Base-by-base conservation (phyloP, 2,797 vertebrate genomes). In the Arrhamphus sclerolepis region DNA sequence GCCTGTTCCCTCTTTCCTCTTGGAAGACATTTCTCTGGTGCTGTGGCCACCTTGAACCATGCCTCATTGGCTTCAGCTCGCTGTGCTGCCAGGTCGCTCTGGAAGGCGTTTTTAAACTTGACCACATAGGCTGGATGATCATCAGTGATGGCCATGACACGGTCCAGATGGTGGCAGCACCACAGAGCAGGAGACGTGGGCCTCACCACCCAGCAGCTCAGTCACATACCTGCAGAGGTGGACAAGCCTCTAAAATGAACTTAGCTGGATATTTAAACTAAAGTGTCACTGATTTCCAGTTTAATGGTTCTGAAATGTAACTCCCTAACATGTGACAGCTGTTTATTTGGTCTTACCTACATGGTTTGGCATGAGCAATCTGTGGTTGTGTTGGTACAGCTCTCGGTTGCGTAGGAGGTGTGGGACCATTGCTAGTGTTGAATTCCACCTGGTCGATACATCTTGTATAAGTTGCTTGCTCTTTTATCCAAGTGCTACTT, bases 71-170 rank as follows among this genome's bases (percentile, higher is more conserved):
- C 31, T 46, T 10, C 42, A 21, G 54, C 42, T 44, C 26, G 11
- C n/a, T 7, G 41, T 31, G 26, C 13, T 31, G 47, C 39, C 39
- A 42, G 16, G 1, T 55, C 22, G 7, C 16, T 42, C 31, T 39
- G 20, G 44, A 58, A 58, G 9, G 29, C 20, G 26, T 39, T 39
- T 17, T 48, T 55, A 31, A 58, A 58, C 31, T 58, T 26, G 1
- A 41, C 56, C 28, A 57, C 20, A 10, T 58, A 47, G 31, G 56
- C 44, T 38, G 44, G 56, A 39, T 47, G 43, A 47, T 72, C 53
- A 10, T 17, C 17, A 43, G 38, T 16, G 38, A 16, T 13, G 38
- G 10, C 38, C 38, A 39, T 39, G 38, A 39, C 38, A 11, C 38
- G 6, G 38, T 6, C 16, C 38, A 39, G 38, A 48, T 29, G 46